Conservation (phyloP, 2,888 invertebrate genomes). For the Drosophila helvetica region DNA sequence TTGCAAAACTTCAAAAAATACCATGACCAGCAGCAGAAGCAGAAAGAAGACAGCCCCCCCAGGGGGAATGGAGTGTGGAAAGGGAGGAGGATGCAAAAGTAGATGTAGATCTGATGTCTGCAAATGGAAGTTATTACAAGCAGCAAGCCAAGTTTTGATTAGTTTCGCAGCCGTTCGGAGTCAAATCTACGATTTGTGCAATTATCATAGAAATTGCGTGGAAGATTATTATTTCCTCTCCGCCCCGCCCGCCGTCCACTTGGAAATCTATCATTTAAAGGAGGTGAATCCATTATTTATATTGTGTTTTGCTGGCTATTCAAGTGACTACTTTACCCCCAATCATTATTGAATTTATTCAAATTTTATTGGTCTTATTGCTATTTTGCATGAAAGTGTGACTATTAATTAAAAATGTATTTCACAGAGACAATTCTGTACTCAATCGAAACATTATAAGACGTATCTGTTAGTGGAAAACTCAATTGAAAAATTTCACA, state of each 20-base stretch:
- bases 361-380: too few relatives aligned
- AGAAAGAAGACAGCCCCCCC: constrained; percentile 8
- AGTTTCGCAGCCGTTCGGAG: constrained; percentile 38
- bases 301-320: not conserved
- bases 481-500: not conserved
- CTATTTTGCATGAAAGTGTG: not conserved
- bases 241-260: not conserved
- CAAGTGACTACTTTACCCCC: too few relatives aligned
- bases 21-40: constrained; percentile 5
- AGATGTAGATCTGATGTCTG: constrained; percentile 36
- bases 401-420: not conserved
- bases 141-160: constrained; percentile 50
- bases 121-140: constrained; percentile 49
- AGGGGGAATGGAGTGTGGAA: constrained; percentile 1
- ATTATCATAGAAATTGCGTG: constrained; percentile 42
- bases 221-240: constrained; percentile 21
- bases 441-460: not conserved
- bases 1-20: constrained; percentile 45
- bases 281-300: not conserved
- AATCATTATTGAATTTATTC: too few relatives aligned
- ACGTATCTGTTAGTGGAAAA: not conserved
- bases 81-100: not conserved
- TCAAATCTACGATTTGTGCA: constrained; percentile 38
- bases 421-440: not conserved
- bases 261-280: constrained; percentile 9